These are phyloP conservation scores for Podargus strigoides DNA, from an alignment of 2,797 vertebrate species.

Conservation along the genomic window DNA sequence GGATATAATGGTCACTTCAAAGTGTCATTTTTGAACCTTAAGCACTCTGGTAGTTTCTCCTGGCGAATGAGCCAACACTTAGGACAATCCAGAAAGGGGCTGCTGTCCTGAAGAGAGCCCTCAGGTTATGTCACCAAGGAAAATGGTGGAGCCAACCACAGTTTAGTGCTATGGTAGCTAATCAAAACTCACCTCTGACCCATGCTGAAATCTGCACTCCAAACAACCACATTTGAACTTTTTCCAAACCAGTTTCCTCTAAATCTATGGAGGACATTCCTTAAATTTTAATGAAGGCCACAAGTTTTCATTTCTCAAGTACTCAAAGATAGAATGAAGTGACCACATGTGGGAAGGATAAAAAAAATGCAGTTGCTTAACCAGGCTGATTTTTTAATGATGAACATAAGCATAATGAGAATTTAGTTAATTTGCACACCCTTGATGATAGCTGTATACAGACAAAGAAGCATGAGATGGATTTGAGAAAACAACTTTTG, in stretches of 20 bases:
- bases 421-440: neutral
- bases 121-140: neutral
- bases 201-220: neutral
- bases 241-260: constrained; percentile 44
- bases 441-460: neutral
- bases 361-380: neutral
- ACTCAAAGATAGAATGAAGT: constrained; percentile 10
- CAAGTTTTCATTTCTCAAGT: constrained; percentile 51
- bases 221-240: neutral
- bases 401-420: neutral
- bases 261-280: constrained; percentile 45
- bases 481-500: neutral
- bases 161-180: neutral
- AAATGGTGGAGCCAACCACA: neutral
- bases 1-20: neutral
- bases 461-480: neutral
- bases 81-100: neutral
- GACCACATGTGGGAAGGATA: constrained; percentile 21
- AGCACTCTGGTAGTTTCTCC: neutral
- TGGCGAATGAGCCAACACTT: neutral
- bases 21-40: neutral
- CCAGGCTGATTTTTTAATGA: neutral
- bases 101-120: neutral
- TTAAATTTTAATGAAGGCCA: constrained; percentile 56
- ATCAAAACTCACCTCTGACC: constrained; percentile 29